Evolutionary conservation across 2,797 vertebrate genomes (phyloP).

Genomic region (Adrianichthys oophorus): DNA sequence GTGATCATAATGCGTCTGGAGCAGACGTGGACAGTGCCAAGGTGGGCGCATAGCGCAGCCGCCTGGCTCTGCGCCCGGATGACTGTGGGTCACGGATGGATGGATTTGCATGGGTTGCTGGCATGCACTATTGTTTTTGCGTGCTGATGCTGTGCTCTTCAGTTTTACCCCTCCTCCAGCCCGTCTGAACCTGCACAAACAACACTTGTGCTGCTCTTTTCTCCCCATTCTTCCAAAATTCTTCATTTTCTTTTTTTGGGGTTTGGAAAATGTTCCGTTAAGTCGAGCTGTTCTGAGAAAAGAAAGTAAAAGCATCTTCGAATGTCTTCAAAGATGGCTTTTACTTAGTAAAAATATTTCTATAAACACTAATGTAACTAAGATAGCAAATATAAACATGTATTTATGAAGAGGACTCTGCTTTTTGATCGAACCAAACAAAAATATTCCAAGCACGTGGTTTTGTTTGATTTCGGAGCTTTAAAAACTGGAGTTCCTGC

Average conservation of each 20-base stretch:
- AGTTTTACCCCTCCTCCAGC: constrained; percentile 27
- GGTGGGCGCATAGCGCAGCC: constrained; percentile 84
- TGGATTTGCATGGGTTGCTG: constrained; percentile 55
- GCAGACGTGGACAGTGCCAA: constrained; percentile 89
- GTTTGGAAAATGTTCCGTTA: constrained; percentile 1
- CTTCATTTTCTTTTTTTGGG: not conserved
- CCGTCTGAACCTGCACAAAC: constrained; percentile 47
- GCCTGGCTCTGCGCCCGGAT: constrained; percentile 46
- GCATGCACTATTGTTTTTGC: constrained; percentile 63
- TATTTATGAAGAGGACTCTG: no score
- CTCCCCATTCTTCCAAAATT: constrained; percentile 9
- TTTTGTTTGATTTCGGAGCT: no score
- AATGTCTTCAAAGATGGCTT: no score
- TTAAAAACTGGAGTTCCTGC: no score
- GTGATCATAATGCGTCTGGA: constrained; percentile 81
- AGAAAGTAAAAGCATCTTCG: no score
- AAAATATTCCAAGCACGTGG: no score
- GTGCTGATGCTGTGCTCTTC: constrained; percentile 44
- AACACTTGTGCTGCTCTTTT: constrained; percentile 12
- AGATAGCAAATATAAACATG: no score
- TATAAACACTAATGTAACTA: no score
- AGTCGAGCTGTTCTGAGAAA: no score
- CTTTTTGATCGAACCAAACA: no score
- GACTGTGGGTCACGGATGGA: constrained; percentile 31
- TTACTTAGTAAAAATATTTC: no score